Percentiles rank a stretch among this genome's conserved stretches.
These are phyloP conservation scores for Hippotragus niger DNA, from an alignment of 2,113 vertebrate genomes.

Conservation along the genomic window DNA sequence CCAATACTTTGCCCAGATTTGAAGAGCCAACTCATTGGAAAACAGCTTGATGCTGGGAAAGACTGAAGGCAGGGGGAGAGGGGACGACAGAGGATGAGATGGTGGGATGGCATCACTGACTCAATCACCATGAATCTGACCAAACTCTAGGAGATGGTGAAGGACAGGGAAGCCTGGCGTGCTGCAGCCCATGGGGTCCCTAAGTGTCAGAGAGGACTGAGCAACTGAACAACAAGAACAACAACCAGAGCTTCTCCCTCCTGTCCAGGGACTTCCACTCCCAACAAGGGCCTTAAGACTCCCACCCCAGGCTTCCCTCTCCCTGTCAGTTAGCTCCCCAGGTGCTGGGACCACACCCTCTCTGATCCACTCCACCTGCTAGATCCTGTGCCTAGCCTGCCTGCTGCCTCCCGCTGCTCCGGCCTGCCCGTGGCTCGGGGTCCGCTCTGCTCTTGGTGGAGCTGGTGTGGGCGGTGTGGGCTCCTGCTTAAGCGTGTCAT, in stretches of 20 bases:
- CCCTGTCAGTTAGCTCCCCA: not conserved
- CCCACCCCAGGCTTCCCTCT: not conserved
- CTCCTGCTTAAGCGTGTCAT: not conserved
- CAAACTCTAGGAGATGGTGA: not conserved
- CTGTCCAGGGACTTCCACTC: not conserved
- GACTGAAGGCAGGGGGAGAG: not conserved
- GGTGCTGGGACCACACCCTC: not conserved
- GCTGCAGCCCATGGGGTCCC: not conserved
- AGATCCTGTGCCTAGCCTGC: not conserved
- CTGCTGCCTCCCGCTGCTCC: rapidly evolving
- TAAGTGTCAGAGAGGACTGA: not conserved
- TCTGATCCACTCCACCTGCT: not conserved
- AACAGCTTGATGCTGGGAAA: not conserved
- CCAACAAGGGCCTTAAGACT: not conserved
- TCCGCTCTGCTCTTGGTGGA: rapidly evolving
- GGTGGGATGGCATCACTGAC: not conserved
- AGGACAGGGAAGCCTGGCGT: not conserved
- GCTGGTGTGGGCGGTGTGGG: rapidly evolving
- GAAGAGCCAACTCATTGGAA: not conserved
- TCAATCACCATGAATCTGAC: not conserved
- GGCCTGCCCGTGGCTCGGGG: rapidly evolving
- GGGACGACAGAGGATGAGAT: not conserved
- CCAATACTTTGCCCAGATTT: not conserved
- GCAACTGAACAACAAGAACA: not conserved
- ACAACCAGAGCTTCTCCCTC: not conserved